Percentiles rank a stretch among this genome's conserved stretches.
Evolutionary conservation across 2,113 vertebrate species (phyloP).

Genomic region (Vireo altiloquus): DNA sequence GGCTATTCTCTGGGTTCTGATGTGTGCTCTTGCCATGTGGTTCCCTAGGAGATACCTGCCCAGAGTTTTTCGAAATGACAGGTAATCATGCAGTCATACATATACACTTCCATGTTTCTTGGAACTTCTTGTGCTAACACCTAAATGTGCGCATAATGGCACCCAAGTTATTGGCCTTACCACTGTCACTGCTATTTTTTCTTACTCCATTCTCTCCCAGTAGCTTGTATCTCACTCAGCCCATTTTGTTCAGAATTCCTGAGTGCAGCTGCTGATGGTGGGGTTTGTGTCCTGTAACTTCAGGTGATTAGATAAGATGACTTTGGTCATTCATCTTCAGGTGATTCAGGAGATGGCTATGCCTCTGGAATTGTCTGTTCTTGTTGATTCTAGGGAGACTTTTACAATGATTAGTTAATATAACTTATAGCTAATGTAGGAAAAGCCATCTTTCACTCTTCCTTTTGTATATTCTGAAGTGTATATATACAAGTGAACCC

Average conservation of each 20-base stretch:
- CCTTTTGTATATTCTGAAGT: background rate
- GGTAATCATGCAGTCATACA: slow-evolving; percentile 67
- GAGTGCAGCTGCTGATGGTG: background rate
- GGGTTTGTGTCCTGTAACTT: background rate
- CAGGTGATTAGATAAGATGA: background rate
- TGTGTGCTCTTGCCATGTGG: slow-evolving; percentile 98
- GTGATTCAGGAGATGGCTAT: background rate
- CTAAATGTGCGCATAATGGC: background rate
- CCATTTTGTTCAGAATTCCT: background rate
- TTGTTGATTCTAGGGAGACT: background rate
- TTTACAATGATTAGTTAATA: background rate
- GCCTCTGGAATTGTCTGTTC: background rate
- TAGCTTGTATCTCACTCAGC: background rate
- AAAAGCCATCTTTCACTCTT: background rate
- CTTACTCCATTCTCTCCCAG: background rate
- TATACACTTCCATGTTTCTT: background rate
- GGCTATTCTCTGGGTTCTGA: slow-evolving; percentile 96
- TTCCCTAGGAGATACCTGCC: slow-evolving; percentile 95
- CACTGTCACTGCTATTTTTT: background rate
- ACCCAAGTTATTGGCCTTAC: background rate
- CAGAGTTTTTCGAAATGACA: slow-evolving; percentile 89
- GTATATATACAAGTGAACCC: background rate
- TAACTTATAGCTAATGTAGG: background rate
- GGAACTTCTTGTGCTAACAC: background rate
- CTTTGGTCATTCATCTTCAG: background rate